phyloP scores from a whole-genome alignment of 2,797 vertebrate species.

The Holocentrus rufus region DNA sequence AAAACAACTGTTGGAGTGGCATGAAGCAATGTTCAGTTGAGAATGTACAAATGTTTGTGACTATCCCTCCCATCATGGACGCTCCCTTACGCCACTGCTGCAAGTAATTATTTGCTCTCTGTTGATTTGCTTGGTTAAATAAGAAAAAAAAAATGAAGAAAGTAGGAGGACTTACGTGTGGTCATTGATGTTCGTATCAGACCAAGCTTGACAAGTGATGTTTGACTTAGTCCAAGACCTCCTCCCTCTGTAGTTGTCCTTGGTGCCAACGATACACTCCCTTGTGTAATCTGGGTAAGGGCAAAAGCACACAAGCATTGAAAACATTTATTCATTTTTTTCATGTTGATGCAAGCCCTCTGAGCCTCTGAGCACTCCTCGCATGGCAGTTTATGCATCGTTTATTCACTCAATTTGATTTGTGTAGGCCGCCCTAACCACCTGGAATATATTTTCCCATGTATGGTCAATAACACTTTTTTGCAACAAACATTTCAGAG shows the following conservation, averaged over 20 bases:
- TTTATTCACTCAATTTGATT: conserved; percentile 34
- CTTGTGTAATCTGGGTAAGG: conserved; percentile 88
- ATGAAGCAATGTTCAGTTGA: background rate
- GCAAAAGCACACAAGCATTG: conserved; percentile 36
- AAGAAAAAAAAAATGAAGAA: conserved; percentile 10
- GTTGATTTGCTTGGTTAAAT: background rate
- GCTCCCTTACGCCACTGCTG: background rate
- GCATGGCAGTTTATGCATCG: conserved; percentile 16
- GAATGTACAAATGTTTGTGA: background rate
- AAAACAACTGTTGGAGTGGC: background rate
- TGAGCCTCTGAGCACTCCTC: conserved; percentile 11
- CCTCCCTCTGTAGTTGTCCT: conserved; percentile 92
- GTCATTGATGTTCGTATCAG: conserved; percentile 94
- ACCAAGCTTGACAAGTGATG: conserved; percentile 94
- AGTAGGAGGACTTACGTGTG: conserved; percentile 89
- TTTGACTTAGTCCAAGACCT: conserved; percentile 92
- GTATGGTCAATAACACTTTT: conserved; percentile 65
- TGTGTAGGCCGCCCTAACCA: conserved; percentile 24
- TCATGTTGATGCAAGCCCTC: conserved; percentile 7
- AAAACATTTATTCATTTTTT: conserved; percentile 44
- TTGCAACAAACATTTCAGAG: conserved; percentile 34
- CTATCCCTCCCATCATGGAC: background rate
- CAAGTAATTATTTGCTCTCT: background rate
- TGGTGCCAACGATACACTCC: conserved; percentile 91
- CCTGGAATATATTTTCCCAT: conserved; percentile 61